These are phyloP conservation scores for Cardinalis cardinalis DNA, from an alignment of 2,113 vertebrate genomes.

Conservation along the genomic window DNA sequence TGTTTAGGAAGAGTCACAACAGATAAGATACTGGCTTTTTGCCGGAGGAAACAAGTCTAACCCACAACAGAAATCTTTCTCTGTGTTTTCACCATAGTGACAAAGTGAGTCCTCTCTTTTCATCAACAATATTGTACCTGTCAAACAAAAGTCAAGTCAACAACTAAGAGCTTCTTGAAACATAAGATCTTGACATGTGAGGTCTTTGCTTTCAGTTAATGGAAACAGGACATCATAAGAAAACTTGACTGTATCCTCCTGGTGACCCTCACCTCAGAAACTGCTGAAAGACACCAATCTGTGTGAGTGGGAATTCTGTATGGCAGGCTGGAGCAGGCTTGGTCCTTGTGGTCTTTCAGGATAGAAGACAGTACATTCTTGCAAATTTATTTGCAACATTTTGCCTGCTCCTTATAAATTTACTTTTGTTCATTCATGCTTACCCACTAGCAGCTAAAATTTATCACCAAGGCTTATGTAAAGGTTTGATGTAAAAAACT, in stretches of 20 bases:
- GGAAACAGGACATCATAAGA: neutral
- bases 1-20: neutral
- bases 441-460: neutral
- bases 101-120: neutral
- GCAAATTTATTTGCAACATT: neutral
- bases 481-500: neutral
- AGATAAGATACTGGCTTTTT: neutral
- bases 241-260: neutral
- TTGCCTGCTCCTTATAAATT: neutral
- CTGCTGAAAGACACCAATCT: neutral
- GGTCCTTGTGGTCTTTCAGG: neutral
- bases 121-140: neutral
- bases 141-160: neutral
- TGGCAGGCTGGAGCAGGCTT: neutral
- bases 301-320: neutral
- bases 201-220: neutral
- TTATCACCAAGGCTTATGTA: neutral
- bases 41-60: neutral
- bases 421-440: neutral
- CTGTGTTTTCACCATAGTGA: neutral
- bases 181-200: neutral
- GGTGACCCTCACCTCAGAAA: neutral
- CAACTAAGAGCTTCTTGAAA: neutral
- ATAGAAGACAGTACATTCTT: neutral
- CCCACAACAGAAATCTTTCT: neutral